These are phyloP conservation scores for Phymatocera aterrima DNA, from an alignment of 2,888 invertebrate species.

Conservation along the genomic window DNA sequence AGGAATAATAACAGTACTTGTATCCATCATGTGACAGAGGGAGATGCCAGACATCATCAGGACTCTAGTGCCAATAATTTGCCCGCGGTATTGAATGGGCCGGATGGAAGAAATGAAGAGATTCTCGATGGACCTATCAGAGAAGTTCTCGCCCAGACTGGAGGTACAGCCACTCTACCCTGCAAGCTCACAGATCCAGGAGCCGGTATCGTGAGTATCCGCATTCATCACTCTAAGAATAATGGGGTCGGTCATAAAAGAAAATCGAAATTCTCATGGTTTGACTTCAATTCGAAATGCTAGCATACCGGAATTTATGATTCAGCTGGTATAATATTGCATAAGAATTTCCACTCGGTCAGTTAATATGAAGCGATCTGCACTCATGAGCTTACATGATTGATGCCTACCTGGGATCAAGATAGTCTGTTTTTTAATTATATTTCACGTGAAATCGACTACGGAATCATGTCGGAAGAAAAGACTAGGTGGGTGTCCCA, in stretches of 20 bases:
- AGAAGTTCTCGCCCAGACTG: conserved; percentile 75
- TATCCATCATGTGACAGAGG: conserved; percentile 58
- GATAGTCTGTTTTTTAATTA: too few species aligned
- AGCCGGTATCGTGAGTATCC: conserved; percentile 74
- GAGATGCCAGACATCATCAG: conserved; percentile 66
- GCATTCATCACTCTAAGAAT: not conserved
- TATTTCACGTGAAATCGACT: too few species aligned
- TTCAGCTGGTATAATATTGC: not conserved
- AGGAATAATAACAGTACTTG: not conserved
- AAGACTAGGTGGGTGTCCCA: not conserved
- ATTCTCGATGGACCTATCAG: conserved; percentile 64
- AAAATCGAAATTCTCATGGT: not conserved
- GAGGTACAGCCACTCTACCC: conserved; percentile 75
- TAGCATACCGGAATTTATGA: not conserved
- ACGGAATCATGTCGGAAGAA: not conserved
- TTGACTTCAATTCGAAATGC: not conserved
- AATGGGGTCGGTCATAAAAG: not conserved
- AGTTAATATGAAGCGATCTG: too few species aligned
- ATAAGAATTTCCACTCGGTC: too few species aligned
- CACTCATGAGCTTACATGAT: too few species aligned
- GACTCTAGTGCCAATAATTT: conserved; percentile 63
- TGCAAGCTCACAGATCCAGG: conserved; percentile 75
- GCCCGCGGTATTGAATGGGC: conserved; percentile 53
- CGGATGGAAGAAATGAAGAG: conserved; percentile 53
- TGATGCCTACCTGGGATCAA: too few species aligned